Evolutionary conservation across 2,113 vertebrate species (phyloP), one percentile per base, ranked within the genome.

Genomic region (Fulica atra): DNA sequence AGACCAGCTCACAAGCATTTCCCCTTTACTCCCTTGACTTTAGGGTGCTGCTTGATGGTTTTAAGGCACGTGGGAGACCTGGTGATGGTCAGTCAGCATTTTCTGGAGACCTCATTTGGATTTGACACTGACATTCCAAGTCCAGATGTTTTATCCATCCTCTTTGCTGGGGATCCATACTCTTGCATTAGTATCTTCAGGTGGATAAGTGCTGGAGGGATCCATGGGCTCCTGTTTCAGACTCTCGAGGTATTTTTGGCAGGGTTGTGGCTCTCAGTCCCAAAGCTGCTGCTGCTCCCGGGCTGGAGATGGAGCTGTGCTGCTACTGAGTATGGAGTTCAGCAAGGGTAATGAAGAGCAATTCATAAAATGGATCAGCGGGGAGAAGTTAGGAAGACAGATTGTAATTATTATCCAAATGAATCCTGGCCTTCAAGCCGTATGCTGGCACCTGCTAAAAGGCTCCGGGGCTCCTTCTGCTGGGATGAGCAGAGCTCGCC

Each of bases 401-500:
- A 92, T 94, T 92, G 92, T 71, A 92, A 95, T 96, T 90, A 96
- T 60, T 35, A 44, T 89, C 94, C 38, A 26, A 14, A 73, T 11
- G 77, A 83, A 36, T 81, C 35, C 51, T 36, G 6, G 59, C 70
- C 84, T 9, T 2, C 78, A 33, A 77, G 60, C 84, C 4, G 0
- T n/a, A 6, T 38, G 42, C 79, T 88, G 90, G 65, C 85, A 53
- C 85, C 56, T 44, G 56, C 11, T 35, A 42, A 42, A 28, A 4
- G 63, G 76, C 92, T 83, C 16, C 3, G 0, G 92, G 95, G 81
- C 86, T 59, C 29, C 54, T 25, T 2, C 66, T 11, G 23, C 42
- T 0, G 5, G 64, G 46, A 33, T 40, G 59, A 4, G 1, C 63
- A 13, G 61, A 65, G 93, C 85, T 86, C 5, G 0, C 35, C 46